phyloP scores from a whole-genome alignment of 1,140 invertebrate genomes.

The Triops longicaudatus region DNA sequence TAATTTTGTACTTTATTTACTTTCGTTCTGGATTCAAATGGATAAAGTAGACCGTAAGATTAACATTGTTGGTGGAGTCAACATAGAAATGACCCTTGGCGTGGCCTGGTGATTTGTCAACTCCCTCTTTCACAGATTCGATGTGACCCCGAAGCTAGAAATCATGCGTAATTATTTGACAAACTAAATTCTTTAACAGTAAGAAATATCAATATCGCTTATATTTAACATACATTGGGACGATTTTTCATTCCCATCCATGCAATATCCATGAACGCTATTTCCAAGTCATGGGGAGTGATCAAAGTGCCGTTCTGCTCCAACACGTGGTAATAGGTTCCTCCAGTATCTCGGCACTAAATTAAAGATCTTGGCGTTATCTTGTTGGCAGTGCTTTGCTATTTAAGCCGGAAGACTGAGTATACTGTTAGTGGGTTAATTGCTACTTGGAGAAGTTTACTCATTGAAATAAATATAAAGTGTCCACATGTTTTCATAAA shows the following conservation, averaged over 20 bases:
- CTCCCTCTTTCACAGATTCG: neutral
- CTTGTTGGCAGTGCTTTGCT: too few relatives aligned
- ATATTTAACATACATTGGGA: neutral
- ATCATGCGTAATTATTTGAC: too few relatives aligned
- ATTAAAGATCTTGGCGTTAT: too few relatives aligned
- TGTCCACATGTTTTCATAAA: neutral
- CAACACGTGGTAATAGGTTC: neutral
- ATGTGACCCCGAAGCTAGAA: neutral
- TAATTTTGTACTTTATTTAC: neutral
- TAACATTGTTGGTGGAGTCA: neutral
- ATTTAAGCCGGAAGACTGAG: too few relatives aligned
- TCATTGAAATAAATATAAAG: too few relatives aligned
- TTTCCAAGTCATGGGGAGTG: neutral
- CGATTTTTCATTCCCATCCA: neutral
- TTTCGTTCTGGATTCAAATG: neutral
- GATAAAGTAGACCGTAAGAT: neutral
- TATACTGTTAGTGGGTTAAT: too few relatives aligned
- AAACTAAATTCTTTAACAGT: too few relatives aligned
- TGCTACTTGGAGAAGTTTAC: too few relatives aligned
- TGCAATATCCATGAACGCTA: neutral
- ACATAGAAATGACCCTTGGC: neutral
- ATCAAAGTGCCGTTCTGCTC: neutral
- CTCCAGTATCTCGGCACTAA: constrained; percentile 6
- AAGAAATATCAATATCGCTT: too few relatives aligned
- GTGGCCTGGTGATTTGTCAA: neutral